Conservation (phyloP, 2,888 invertebrate genomes). For the Megaustenia siamemsis region DNA sequence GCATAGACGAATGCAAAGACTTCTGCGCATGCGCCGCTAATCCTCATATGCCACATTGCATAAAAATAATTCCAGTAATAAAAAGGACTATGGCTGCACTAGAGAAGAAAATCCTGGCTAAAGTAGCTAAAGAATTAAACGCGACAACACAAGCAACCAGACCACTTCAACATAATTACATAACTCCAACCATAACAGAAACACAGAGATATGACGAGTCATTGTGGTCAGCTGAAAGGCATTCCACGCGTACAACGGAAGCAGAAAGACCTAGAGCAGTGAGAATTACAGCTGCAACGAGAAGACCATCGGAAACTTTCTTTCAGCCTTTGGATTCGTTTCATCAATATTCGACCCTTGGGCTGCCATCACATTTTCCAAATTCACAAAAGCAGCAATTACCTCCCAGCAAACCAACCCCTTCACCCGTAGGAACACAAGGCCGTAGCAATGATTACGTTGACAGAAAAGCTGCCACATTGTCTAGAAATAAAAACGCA, state of each 20-base stretch:
- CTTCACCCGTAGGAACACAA: background rate
- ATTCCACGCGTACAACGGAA: background rate
- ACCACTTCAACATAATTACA: background rate
- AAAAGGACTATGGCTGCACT: slow-evolving; percentile 24
- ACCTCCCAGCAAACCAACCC: background rate
- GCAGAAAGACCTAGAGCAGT: background rate
- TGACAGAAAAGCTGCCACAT: background rate
- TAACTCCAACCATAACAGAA: background rate
- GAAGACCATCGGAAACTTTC: background rate
- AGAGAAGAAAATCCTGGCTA: slow-evolving; percentile 25
- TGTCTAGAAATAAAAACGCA: background rate
- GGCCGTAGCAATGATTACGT: background rate
- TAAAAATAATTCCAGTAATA: slow-evolving; percentile 24
- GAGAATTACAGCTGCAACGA: background rate
- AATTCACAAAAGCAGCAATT: background rate
- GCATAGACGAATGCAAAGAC: background rate
- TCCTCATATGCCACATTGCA: slow-evolving; percentile 22
- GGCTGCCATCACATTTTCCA: background rate
- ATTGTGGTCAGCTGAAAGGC: background rate
- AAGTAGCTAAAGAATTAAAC: slow-evolving; percentile 33
- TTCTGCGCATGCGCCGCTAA: slow-evolving; percentile 38
- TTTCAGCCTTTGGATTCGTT: background rate
- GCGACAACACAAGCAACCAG: background rate
- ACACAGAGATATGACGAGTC: background rate
- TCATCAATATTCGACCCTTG: background rate